Conservation (phyloP, 2,888 invertebrate species). For the Lymantria monacha region DNA sequence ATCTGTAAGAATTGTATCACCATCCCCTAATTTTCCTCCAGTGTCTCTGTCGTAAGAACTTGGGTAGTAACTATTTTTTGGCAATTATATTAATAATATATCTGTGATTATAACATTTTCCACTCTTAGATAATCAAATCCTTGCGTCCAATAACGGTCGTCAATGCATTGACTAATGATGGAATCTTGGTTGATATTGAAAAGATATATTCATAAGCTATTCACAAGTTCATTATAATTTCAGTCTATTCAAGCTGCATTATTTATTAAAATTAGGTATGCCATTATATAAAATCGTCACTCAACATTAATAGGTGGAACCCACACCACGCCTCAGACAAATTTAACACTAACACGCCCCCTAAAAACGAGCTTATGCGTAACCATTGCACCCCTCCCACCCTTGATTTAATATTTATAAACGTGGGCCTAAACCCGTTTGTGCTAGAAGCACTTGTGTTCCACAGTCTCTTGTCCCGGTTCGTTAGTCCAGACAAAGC, state of each 20-base stretch:
- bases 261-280: conserved; percentile 31
- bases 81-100: no score
- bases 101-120: no score
- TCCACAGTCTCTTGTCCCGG: conserved; percentile 74
- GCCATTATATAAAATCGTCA: conserved; percentile 29
- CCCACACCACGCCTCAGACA: conserved; percentile 44
- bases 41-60: no score
- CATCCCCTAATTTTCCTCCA: no score
- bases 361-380: conserved; percentile 60
- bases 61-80: no score
- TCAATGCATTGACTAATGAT: no score
- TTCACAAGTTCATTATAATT: not conserved
- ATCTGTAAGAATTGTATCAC: no score
- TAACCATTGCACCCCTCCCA: conserved; percentile 52
- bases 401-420: conserved; percentile 73
- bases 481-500: conserved; percentile 81
- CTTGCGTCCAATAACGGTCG: no score
- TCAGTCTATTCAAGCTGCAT: conserved; percentile 6
- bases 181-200: no score
- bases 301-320: conserved; percentile 36
- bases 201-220: no score
- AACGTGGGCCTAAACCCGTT: conserved; percentile 64
- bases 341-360: conserved; percentile 51
- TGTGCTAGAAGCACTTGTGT: conserved; percentile 73
- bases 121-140: no score